These are phyloP conservation scores for Urocitellus parryii DNA, from an alignment of 2,113 vertebrate species.

Conservation along the genomic window DNA sequence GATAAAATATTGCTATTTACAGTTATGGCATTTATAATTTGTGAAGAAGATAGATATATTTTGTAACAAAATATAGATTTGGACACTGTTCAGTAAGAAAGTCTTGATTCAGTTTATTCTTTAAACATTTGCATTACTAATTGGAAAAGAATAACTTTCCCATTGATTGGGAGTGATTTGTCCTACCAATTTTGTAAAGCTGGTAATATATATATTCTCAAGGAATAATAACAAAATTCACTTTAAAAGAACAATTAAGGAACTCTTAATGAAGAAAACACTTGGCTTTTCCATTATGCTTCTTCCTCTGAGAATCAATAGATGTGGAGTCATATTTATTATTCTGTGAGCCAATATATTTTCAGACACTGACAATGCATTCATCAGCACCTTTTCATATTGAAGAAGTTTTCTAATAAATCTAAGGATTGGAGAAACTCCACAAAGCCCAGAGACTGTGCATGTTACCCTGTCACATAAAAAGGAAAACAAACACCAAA, in stretches of 20 bases:
- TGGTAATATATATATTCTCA: background rate
- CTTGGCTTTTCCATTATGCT: background rate
- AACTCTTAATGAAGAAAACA: conserved; percentile 16
- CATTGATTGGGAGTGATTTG: background rate
- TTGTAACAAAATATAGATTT: background rate
- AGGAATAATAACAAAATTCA: conserved; percentile 41
- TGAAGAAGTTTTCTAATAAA: background rate
- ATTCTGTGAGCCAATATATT: background rate
- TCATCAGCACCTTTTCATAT: background rate
- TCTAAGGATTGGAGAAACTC: background rate
- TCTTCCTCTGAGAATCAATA: background rate
- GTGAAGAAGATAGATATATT: background rate
- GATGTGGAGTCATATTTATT: background rate
- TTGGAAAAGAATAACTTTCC: background rate
- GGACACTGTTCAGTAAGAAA: background rate
- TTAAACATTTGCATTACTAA: background rate
- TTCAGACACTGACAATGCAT: background rate
- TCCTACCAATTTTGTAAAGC: background rate
- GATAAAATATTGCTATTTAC: background rate
- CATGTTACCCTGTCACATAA: background rate
- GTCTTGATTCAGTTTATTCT: conserved; percentile 5
- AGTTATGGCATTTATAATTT: background rate
- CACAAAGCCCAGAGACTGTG: background rate
- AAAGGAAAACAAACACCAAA: background rate
- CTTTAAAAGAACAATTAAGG: conserved; percentile 12